Evolutionary conservation across 2,888 invertebrate genomes (phyloP).

Genomic region (Eupelmus urozonus): DNA sequence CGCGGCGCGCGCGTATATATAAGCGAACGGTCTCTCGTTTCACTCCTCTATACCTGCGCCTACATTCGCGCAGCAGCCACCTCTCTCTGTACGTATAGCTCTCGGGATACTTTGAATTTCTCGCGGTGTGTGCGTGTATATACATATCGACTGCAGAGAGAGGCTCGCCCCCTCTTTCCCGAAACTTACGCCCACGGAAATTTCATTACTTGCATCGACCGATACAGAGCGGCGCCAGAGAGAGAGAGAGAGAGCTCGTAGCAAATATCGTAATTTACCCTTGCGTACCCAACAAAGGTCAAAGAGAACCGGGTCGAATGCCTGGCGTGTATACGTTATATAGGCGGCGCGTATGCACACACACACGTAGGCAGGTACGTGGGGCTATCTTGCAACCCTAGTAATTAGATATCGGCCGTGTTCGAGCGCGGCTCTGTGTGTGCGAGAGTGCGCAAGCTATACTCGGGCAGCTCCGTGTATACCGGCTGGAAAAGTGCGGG

Average conservation of each 20-base stretch:
- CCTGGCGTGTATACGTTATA: neutral
- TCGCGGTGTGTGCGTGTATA: no score
- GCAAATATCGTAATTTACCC: slow-evolving; percentile 57
- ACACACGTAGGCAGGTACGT: neutral
- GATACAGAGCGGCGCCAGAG: neutral
- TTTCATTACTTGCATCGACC: slow-evolving; percentile 51
- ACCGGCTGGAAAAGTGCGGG: no score
- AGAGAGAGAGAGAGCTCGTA: neutral
- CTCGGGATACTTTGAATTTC: slow-evolving; percentile 36
- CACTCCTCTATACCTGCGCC: no score
- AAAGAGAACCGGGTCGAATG: slow-evolving; percentile 54
- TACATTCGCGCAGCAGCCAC: neutral
- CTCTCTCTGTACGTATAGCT: no score
- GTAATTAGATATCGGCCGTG: slow-evolving; percentile 28
- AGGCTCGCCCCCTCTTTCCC: slow-evolving; percentile 1
- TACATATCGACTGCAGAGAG: slow-evolving; percentile 12
- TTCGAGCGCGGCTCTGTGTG: no score
- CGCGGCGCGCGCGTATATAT: neutral
- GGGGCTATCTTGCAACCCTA: slow-evolving; percentile 22
- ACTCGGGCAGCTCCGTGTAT: no score
- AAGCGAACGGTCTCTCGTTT: no score
- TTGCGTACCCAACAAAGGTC: slow-evolving; percentile 52
- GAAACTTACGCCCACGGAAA: slow-evolving; percentile 40
- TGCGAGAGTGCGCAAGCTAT: no score
- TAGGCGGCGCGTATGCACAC: neutral